phyloP scores from a whole-genome alignment of 2,113 vertebrate genomes.

The Spermophilus dauricus region DNA sequence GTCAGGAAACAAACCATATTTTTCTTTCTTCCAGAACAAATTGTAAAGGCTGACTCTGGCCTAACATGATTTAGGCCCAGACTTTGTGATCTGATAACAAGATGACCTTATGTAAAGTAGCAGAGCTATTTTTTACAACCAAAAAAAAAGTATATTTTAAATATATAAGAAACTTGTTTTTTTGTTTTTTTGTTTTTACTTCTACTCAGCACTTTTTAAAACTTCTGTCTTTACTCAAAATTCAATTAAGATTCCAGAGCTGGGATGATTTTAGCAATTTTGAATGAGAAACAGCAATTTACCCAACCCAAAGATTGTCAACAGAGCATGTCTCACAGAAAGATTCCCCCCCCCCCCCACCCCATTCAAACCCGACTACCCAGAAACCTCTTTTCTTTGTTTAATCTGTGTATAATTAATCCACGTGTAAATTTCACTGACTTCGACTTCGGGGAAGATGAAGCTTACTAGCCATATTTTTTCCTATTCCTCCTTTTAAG shows the following conservation, averaged over 20 bases:
- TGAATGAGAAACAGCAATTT: constrained; percentile 52
- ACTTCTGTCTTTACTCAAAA: constrained; percentile 19
- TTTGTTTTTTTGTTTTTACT: background rate
- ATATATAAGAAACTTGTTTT: background rate
- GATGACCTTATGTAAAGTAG: background rate
- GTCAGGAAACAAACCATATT: constrained; percentile 5
- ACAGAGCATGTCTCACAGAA: background rate
- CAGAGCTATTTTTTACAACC: background rate
- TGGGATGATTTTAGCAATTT: background rate
- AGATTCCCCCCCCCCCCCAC: background rate
- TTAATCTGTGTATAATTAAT: no score
- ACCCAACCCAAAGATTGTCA: constrained; percentile 36
- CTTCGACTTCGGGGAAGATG: background rate
- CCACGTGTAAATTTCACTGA: background rate
- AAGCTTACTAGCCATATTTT: background rate
- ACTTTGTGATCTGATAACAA: background rate
- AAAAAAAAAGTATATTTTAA: constrained; percentile 40
- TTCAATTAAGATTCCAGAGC: background rate
- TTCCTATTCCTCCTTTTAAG: background rate
- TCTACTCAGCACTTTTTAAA: background rate
- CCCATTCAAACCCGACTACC: no score
- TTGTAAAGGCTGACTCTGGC: background rate
- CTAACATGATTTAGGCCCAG: background rate
- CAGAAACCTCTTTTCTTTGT: no score
- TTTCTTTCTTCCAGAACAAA: background rate